Evolutionary conservation across 2,888 invertebrate species (phyloP), one percentile per base, ranked within the genome.

Genomic region (Acronicta alni): DNA sequence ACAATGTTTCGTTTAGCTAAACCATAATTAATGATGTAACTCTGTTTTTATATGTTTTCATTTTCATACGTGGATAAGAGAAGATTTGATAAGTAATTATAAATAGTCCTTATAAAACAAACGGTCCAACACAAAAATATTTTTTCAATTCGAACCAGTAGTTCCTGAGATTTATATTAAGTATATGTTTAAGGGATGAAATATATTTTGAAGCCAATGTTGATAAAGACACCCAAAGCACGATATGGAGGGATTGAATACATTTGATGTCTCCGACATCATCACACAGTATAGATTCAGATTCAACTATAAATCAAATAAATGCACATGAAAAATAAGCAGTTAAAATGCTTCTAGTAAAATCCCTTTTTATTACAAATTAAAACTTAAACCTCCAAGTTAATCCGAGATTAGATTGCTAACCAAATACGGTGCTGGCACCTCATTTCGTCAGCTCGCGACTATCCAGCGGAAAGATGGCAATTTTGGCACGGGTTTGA

Each of bases 401-500:
- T 82, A 84, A 87, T 77, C 80, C 75, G 44, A 75, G 86, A 80
- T 85, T 79, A 80, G 42, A 39, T 35, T 35, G 62, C 54, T 57
- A 66, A 72, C 57, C 61, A 54, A 62, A 70, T 67, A 75, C 77
- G 73, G 72, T 78, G 72, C 55, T 70, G 72, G 58, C 75, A 68
- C 57, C 78, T 76, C 77, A 79, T 77, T 79, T 79, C 68, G 79
- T 68, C 66, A 79, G 63, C 62, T 68, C 74, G 63, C 57, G 45
- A 49, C 57, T 37, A 62, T 44, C 64, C 17, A 81, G 86, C 86
- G 89, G 89, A 89, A 88, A 90, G 88, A 88, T 83, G 86, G 87
- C 88, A 89, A 88, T 90, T 90, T 91, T 93, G 93, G 93, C 93
- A 92, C 82, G 57, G 77, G 55, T 72, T 78, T 75, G 78, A 77